phyloP scores from a whole-genome alignment of 2,113 vertebrate genomes.

The Theristicus caerulescens region DNA sequence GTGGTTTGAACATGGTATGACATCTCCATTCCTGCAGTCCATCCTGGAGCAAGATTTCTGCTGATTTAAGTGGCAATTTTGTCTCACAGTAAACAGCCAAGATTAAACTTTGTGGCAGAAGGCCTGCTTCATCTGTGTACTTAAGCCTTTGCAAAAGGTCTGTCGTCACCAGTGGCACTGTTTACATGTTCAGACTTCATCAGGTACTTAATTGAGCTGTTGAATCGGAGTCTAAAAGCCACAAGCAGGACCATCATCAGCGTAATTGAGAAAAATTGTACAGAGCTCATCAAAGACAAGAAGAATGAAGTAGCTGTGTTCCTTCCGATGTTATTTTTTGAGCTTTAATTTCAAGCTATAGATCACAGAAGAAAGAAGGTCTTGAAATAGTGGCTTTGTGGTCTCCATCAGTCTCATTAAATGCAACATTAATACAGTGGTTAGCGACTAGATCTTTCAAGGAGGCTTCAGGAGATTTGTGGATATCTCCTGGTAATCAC shows the following conservation, averaged over 20 bases:
- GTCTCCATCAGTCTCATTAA: background rate
- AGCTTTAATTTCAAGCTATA: background rate
- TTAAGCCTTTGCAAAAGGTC: background rate
- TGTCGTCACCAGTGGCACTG: background rate
- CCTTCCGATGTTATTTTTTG: background rate
- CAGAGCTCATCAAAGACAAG: background rate
- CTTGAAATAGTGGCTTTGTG: background rate
- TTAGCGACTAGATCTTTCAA: background rate
- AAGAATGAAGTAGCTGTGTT: background rate
- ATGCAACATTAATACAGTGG: background rate
- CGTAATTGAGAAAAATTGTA: background rate
- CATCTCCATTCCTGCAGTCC: background rate
- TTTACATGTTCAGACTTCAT: background rate
- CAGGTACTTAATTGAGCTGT: background rate
- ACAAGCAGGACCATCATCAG: background rate
- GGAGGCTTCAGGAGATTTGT: background rate
- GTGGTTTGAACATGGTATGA: background rate
- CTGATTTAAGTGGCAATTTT: conserved; percentile 1
- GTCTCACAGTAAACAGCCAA: background rate
- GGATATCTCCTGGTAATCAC: background rate
- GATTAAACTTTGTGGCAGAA: background rate
- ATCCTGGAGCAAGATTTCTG: background rate
- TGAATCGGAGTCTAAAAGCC: background rate
- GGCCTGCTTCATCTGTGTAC: background rate
- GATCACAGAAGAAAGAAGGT: background rate